Evolutionary conservation across 1,140 invertebrate genomes (phyloP).

Genomic region (Drosophila mojavensis): DNA sequence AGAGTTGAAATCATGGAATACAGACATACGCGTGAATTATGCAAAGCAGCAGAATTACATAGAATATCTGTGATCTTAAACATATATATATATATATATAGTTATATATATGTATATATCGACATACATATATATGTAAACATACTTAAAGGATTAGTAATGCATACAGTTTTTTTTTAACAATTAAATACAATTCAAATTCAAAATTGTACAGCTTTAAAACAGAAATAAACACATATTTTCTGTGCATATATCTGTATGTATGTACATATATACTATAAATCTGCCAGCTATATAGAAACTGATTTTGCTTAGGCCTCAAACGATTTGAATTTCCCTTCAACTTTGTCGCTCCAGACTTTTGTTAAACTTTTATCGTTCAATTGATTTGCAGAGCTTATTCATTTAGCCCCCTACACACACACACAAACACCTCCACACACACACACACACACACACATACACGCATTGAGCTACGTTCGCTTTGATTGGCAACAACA

Average conservation of each 20-base stretch:
- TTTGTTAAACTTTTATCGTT: background rate
- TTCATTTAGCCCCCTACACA: background rate
- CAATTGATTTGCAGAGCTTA: background rate
- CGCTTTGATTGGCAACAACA: slow-evolving; percentile 4
- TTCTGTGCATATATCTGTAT: no score
- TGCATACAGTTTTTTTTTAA: background rate
- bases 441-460: background rate
- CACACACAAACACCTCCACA: background rate
- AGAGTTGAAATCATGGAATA: slow-evolving; percentile 46
- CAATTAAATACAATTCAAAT: no score
- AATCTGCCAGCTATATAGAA: no score
- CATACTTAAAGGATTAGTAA: background rate
- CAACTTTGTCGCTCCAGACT: background rate
- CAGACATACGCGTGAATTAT: slow-evolving; percentile 54
- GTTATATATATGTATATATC: slow-evolving; percentile 44
- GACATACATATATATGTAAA: slow-evolving; percentile 52
- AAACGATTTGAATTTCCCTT: no score
- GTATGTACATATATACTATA: no score
- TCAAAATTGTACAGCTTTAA: no score
- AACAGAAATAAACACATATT: no score
- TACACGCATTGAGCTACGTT: background rate
- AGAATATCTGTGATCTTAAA: slow-evolving; percentile 84
- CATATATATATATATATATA: slow-evolving; percentile 68
- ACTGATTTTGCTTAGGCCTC: no score
- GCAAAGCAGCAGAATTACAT: slow-evolving; percentile 76